A percentile compares a stretch with the other conserved stretches of the same genome.
These are phyloP conservation scores for Margaritifera margaritifera DNA, from an alignment of 2,888 invertebrate species.

Conservation along the genomic window DNA sequence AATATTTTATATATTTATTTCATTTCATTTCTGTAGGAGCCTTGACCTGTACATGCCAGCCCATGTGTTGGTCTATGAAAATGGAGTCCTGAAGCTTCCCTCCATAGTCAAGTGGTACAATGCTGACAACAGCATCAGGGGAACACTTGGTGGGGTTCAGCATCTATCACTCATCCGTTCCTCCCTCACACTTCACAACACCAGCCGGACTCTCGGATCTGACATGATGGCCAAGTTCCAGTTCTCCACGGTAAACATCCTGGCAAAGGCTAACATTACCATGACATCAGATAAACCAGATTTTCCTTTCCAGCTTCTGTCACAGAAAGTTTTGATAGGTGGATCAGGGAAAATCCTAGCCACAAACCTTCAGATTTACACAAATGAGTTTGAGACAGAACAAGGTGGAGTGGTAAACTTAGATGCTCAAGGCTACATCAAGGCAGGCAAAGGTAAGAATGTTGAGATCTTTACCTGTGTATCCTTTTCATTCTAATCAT, in stretches of 20 bases:
- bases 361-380: constrained; percentile 17
- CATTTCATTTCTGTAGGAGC: constrained; percentile 17
- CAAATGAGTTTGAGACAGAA: constrained; percentile 28
- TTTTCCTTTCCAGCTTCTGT: constrained; percentile 16
- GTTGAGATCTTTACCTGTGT: too few relatives aligned
- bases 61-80: constrained; percentile 34
- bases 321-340: constrained; percentile 23
- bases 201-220: constrained; percentile 28
- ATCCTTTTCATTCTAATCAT: too few relatives aligned
- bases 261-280: constrained; percentile 23
- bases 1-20: too few relatives aligned
- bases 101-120: constrained; percentile 37
- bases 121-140: constrained; percentile 37
- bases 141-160: constrained; percentile 48
- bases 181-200: constrained; percentile 23
- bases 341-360: constrained; percentile 31
- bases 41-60: constrained; percentile 45
- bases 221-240: constrained; percentile 12
- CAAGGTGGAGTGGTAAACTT: constrained; percentile 43
- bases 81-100: constrained; percentile 35
- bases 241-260: constrained; percentile 24
- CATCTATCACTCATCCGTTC: constrained; percentile 38
- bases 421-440: constrained; percentile 15
- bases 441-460: constrained; percentile 40
- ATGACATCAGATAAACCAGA: constrained; percentile 34